A percentile compares a stretch with the other conserved stretches of the same genome.
phyloP scores from a whole-genome alignment of 2,113 vertebrate genomes.

The Dolichallabes microphthalmus region DNA sequence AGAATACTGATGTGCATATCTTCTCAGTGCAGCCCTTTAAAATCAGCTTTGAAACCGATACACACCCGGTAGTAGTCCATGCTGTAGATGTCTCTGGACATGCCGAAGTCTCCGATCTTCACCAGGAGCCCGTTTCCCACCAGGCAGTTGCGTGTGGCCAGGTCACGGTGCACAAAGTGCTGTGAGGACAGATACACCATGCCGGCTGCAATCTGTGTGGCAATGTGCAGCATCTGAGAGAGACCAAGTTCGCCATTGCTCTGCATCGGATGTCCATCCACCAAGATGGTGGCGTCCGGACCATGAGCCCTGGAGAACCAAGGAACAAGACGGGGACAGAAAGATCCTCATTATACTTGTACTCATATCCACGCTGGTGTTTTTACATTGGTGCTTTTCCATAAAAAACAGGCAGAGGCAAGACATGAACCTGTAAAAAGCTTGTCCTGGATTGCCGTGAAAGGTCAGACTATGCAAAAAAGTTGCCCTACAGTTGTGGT shows the following conservation, averaged over 20 bases:
- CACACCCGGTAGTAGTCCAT: constrained; percentile 99
- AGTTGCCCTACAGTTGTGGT: constrained; percentile 12
- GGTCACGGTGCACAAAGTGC: constrained; percentile 97
- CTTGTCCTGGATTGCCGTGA: constrained; percentile 37
- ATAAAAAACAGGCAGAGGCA: not conserved
- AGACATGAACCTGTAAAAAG: not conserved
- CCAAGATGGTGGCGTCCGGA: constrained; percentile 94
- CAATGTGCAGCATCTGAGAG: constrained; percentile 98
- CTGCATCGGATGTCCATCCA: constrained; percentile 93
- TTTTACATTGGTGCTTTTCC: not conserved
- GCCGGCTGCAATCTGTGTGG: constrained; percentile 92
- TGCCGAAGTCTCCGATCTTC: constrained; percentile 98
- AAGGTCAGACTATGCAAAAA: constrained; percentile 45
- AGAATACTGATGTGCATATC: constrained; percentile 4
- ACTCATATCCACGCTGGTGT: not conserved
- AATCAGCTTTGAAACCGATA: not conserved
- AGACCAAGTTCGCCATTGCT: constrained; percentile 90
- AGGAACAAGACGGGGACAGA: not conserved
- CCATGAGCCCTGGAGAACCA: constrained; percentile 84
- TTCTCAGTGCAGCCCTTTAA: not conserved
- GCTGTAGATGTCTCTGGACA: constrained; percentile 99
- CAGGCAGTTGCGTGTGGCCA: constrained; percentile 97
- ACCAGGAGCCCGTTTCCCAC: constrained; percentile 93
- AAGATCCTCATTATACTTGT: not conserved
- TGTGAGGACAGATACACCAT: constrained; percentile 97